phyloP scores from a whole-genome alignment of 1,140 invertebrate species.

The Trissolcus basalis region DNA sequence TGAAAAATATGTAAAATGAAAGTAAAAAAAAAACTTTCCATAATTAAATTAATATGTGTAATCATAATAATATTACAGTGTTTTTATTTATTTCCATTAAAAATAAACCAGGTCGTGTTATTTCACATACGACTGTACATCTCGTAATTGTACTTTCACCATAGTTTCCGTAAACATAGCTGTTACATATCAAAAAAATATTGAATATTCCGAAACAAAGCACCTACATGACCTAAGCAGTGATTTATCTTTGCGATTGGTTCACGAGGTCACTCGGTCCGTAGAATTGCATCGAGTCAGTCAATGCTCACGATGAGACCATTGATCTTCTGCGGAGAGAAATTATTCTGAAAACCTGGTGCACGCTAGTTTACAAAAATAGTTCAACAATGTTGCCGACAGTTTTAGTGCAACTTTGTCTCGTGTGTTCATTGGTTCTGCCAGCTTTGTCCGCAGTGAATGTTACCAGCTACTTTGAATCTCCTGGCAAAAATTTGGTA shows the following conservation, averaged over 20 bases:
- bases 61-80: too few species aligned
- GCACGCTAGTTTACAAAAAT: not conserved
- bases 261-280: conserved; percentile 51
- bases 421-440: conserved; percentile 1
- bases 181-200: too few species aligned
- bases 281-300: conserved; percentile 43
- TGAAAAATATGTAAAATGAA: too few species aligned
- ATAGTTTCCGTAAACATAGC: conserved; percentile 16
- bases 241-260: conserved; percentile 51
- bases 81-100: too few species aligned
- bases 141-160: not conserved
- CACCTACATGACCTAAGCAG: conserved; percentile 49
- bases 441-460: conserved; percentile 15
- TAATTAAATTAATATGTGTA: too few species aligned
- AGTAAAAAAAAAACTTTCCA: too few species aligned
- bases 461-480: conserved; percentile 55
- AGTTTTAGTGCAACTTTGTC: not conserved
- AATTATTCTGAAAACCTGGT: conserved; percentile 3
- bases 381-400: conserved; percentile 10
- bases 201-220: conserved; percentile 15
- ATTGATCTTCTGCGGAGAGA: conserved; percentile 40
- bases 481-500: conserved; percentile 54
- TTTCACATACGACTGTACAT: too few species aligned
- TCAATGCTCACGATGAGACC: conserved; percentile 38
- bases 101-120: too few species aligned